Evolutionary conservation across 2,888 invertebrate genomes (phyloP), one percentile per base, ranked within the genome.

Genomic region (Mayetiola destructor): DNA sequence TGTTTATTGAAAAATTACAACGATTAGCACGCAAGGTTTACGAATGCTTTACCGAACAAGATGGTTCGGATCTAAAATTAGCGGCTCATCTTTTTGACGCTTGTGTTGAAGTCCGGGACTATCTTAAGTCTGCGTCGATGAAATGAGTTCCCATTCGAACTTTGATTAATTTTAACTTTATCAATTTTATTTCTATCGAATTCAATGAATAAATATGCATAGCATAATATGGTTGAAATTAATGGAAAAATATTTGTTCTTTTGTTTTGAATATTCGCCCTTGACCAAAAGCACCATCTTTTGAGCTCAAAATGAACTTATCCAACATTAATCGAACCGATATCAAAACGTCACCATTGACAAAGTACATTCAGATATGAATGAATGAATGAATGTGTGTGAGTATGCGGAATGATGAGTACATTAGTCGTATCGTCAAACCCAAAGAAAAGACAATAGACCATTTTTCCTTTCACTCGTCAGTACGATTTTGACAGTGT

Each of bases 401-500:
- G 16, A 48, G 27, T 27, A 21, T n/a, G n/a, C n/a, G n/a, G n/a
- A n/a, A n/a, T n/a, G n/a, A n/a, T n/a, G n/a, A n/a, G n/a, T n/a
- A n/a, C n/a, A n/a, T n/a, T n/a, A n/a, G n/a, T 23, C 48, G 23
- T 27, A 23, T n/a, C 27, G 48, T n/a, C 48, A 48, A 27, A n/a
- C 27, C 48, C 12, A 48, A 3, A n/a, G 27, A 3, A 27, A 48
- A 48, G 48, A 48, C 48, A 48, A 48, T 48, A 27, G 27, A 48
- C 27, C 27, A n/a, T 48, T 48, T 48, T 48, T 27, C n/a, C 12
- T 27, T 4, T 48, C 40, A 3, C 27, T 48, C 27, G 27, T 48
- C 48, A 48, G 48, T 48, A 27, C 48, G 48, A 48, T 27, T 48
- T 48, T 48, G 48, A 48, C 48, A 48, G 48, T 48, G 48, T 48